A percentile compares a stretch with the other conserved stretches of the same genome.
Conservation (phyloP, 37 sponge, comb jelly and placozoan genomes). For the Amphimedon queenslandica region DNA sequence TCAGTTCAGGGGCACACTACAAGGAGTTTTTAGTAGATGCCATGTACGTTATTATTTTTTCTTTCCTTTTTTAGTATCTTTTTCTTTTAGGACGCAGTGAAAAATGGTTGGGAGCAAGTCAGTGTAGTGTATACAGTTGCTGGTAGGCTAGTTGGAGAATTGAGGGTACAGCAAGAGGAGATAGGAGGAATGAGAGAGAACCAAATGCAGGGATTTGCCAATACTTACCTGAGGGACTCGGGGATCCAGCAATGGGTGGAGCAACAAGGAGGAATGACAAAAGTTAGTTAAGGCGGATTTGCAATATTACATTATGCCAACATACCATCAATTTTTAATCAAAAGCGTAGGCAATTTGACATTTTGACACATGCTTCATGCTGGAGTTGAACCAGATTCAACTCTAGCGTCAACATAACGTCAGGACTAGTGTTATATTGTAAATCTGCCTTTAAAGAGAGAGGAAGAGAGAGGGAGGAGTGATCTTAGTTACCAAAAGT, state of each 20-base stretch:
- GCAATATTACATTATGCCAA: too few relatives aligned
- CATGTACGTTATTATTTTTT: neutral
- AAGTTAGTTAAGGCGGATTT: too few relatives aligned
- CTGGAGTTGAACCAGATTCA: too few relatives aligned
- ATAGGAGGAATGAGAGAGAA: neutral
- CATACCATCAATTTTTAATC: too few relatives aligned
- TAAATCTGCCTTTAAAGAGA: too few relatives aligned
- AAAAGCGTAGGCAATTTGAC: too few relatives aligned
- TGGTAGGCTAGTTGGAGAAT: neutral
- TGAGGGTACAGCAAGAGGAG: neutral
- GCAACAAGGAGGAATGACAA: neutral
- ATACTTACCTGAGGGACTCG: neutral
- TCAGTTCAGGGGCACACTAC: neutral
- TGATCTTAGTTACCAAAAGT: too few relatives aligned
- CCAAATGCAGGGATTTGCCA: neutral
- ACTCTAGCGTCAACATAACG: too few relatives aligned
- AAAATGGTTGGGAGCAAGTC: neutral
- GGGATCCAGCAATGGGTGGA: neutral
- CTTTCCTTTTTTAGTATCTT: neutral
- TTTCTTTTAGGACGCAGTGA: neutral
- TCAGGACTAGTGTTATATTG: too few relatives aligned
- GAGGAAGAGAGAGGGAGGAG: too few relatives aligned
- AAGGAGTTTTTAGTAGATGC: neutral
- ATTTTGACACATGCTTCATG: too few relatives aligned
- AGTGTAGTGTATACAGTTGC: neutral